Conservation (phyloP, 2,113 vertebrate species). For the Microcebus jonahi region DNA sequence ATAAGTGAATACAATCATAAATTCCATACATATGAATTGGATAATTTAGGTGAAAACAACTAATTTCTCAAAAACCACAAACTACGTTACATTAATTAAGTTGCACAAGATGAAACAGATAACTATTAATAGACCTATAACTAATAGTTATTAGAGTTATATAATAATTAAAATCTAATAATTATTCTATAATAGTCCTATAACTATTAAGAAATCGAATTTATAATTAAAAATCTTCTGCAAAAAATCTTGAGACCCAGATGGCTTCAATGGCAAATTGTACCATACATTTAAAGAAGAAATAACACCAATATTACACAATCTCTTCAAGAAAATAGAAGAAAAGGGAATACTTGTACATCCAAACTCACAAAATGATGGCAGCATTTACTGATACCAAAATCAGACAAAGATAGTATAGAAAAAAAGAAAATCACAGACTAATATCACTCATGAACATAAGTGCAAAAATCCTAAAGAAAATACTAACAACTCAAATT, state of each 20-base stretch:
- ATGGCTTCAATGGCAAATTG: background rate
- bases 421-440: background rate
- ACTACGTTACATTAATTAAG: background rate
- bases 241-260: background rate
- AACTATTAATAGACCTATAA: background rate
- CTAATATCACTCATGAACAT: background rate
- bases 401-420: background rate
- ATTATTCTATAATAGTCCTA: background rate
- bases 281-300: background rate
- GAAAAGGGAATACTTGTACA: background rate
- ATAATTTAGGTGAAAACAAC: background rate
- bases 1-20: background rate
- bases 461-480: background rate
- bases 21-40: background rate
- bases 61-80: conserved; percentile 18
- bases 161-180: background rate
- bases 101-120: background rate
- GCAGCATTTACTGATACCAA: background rate
- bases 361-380: background rate
- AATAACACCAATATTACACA: background rate
- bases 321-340: background rate
- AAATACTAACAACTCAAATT: background rate
- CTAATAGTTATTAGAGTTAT: background rate
- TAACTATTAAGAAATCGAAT: background rate
- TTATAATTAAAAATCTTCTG: conserved; percentile 9